Evolutionary conservation across 2,113 vertebrate genomes (phyloP).

Genomic region (Pituophis catenifer): DNA sequence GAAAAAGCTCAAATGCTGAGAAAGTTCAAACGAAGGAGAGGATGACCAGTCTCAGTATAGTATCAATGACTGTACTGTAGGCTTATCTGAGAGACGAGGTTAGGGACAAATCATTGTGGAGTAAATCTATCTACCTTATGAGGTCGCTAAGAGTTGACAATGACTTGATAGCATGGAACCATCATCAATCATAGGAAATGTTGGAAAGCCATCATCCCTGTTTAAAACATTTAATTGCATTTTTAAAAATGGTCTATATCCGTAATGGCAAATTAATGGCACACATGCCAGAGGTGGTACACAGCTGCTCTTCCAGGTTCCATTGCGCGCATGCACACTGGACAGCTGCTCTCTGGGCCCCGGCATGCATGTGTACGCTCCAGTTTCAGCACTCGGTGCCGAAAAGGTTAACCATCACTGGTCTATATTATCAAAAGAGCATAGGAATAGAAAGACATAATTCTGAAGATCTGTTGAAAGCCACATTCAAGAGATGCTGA

Average conservation of each 20-base stretch:
- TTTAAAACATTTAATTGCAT: neutral
- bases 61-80: neutral
- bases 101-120: neutral
- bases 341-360: too few species aligned
- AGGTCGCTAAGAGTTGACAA: neutral
- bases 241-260: slow-evolving; percentile 33
- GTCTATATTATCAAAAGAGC: slow-evolving; percentile 21
- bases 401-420: neutral
- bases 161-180: neutral
- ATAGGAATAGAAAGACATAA: neutral
- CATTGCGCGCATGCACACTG: too few species aligned
- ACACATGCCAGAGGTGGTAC: too few species aligned
- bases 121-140: neutral
- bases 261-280: too few species aligned
- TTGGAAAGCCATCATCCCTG: slow-evolving; percentile 43
- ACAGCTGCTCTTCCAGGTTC: too few species aligned
- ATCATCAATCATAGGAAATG: slow-evolving; percentile 28
- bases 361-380: too few species aligned
- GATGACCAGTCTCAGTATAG: neutral
- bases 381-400: too few species aligned
- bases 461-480: neutral
- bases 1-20: neutral
- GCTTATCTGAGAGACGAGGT: neutral
- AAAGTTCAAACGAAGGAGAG: neutral
- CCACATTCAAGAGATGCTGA: neutral